Conservation (phyloP, 2,797 vertebrate species). For the Melopsittacus undulatus region DNA sequence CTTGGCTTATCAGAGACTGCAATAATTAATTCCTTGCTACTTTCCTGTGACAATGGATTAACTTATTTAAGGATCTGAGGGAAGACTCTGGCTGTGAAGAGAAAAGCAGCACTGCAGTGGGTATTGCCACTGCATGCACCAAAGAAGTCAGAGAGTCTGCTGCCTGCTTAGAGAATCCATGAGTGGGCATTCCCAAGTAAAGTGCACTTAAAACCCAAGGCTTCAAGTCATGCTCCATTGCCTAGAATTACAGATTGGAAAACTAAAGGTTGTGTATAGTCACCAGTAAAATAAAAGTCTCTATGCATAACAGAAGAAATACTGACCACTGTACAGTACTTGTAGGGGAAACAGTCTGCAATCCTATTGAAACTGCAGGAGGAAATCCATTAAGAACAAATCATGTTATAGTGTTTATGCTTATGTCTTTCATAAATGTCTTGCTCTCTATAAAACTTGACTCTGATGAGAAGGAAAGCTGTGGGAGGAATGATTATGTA, state of each 20-base stretch:
- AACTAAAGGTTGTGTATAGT: neutral
- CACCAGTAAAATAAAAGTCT: neutral
- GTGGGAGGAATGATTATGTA: constrained; percentile 4
- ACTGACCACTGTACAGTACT: neutral
- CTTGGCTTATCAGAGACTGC: neutral
- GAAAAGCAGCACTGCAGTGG: neutral
- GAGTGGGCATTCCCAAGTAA: neutral
- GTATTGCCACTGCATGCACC: neutral
- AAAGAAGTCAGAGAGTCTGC: neutral
- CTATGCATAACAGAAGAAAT: neutral
- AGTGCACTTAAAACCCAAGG: neutral
- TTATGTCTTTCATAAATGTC: neutral
- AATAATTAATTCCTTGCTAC: neutral
- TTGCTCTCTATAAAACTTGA: neutral
- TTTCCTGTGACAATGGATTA: neutral
- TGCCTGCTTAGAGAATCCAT: neutral
- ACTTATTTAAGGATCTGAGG: neutral
- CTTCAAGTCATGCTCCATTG: neutral
- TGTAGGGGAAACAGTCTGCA: neutral
- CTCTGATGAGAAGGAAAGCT: constrained; percentile 17
- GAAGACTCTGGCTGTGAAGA: neutral
- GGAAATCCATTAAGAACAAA: neutral
- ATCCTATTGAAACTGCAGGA: neutral
- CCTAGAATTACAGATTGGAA: neutral
- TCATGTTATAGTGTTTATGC: neutral